These are phyloP conservation scores for Halocynthia aurantium DNA, from an alignment of 23 tunicate genomes.

Conservation along the genomic window DNA sequence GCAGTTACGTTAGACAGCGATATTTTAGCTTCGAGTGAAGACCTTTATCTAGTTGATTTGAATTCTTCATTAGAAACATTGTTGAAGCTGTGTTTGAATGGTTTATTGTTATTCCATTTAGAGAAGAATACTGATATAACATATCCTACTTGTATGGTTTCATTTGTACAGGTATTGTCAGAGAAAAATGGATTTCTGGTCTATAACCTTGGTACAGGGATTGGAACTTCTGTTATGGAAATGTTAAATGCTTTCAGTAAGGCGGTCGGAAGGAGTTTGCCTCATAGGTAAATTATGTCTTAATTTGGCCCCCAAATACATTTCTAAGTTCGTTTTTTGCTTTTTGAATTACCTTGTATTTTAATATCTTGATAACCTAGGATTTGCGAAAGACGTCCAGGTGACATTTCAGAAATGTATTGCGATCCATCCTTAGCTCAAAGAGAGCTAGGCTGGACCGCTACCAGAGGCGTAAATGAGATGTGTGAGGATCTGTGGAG, in stretches of 20 bases:
- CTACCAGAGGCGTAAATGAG: constrained; percentile 56
- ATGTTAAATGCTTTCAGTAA: constrained; percentile 67
- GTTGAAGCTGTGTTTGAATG: too few species aligned
- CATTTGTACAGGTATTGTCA: constrained; percentile 24
- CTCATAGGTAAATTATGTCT: constrained; percentile 8
- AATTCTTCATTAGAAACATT: too few species aligned
- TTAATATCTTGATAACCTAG: neutral
- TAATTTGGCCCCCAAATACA: neutral
- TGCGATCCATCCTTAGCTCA: constrained; percentile 73
- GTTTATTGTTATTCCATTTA: too few species aligned
- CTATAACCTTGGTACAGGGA: constrained; percentile 87
- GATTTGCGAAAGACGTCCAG: constrained; percentile 63
- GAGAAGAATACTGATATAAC: too few species aligned
- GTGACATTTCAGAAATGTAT: constrained; percentile 78
- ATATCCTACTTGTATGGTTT: too few species aligned
- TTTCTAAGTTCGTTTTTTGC: neutral
- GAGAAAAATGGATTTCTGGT: constrained; percentile 52
- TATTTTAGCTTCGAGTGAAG: too few species aligned
- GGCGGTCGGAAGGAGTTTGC: constrained; percentile 54
- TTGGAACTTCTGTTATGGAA: constrained; percentile 90
- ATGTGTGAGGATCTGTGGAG: constrained; percentile 97
- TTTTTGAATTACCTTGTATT: too few species aligned
- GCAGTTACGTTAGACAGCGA: too few species aligned
- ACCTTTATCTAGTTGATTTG: too few species aligned
- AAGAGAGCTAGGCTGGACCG: constrained; percentile 77